Conservation (phyloP, 1,140 invertebrate species). For the Drosophila subpulchrella region DNA sequence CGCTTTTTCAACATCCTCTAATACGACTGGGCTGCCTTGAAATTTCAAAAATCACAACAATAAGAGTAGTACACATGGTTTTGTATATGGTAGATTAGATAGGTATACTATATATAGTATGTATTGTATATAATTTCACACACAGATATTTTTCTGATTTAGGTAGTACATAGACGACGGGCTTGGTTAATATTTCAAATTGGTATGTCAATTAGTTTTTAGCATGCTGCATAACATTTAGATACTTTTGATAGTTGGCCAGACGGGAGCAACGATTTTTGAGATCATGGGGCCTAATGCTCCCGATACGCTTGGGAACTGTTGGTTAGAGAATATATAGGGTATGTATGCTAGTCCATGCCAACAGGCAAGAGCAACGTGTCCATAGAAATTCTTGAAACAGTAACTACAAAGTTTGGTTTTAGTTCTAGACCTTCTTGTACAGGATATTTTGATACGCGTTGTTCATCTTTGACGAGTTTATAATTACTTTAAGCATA, state of each 20-base stretch:
- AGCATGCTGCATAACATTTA: conserved; percentile 43
- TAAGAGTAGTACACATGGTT: conserved; percentile 75
- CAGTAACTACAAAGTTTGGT: conserved; percentile 58
- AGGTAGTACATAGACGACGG: conserved; percentile 79
- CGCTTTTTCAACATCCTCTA: conserved; percentile 34
- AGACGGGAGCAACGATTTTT: conserved; percentile 40
- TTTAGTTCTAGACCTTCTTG: conserved; percentile 36
- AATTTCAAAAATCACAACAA: conserved; percentile 83
- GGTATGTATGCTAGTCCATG: conserved; percentile 32
- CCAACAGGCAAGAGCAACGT: conserved; percentile 47
- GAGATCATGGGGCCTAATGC: conserved; percentile 45
- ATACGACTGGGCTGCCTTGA: conserved; percentile 49
- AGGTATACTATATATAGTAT: conserved; percentile 55
- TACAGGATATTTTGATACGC: conserved; percentile 70
- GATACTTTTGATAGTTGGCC: conserved; percentile 49
- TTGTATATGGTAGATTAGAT: conserved; percentile 50
- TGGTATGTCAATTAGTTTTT: conserved; percentile 36
- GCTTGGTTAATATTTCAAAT: conserved; percentile 66
- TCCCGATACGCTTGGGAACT: conserved; percentile 13
- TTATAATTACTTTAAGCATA: conserved; percentile 41
- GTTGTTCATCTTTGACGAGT: conserved; percentile 53
- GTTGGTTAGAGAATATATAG: conserved; percentile 14
- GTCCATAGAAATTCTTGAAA: conserved; percentile 52
- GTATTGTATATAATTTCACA: conserved; percentile 73
- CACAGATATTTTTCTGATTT: conserved; percentile 70